Conservation (phyloP, 1,140 invertebrate genomes). For the Dreissena polymorpha region DNA sequence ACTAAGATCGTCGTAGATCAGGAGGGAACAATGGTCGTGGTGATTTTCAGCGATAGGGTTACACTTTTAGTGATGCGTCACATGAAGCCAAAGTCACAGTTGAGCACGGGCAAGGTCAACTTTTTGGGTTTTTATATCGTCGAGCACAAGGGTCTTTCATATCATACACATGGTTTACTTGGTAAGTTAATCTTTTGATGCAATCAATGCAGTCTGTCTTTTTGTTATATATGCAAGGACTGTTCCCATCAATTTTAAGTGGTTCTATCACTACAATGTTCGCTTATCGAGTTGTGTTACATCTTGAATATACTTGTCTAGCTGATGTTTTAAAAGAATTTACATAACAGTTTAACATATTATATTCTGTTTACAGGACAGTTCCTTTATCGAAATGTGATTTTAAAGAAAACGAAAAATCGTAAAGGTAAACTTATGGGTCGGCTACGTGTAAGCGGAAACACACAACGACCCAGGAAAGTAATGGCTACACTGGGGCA, state of each 20-base stretch:
- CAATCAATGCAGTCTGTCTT: neutral
- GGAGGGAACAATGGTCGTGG: conserved; percentile 38
- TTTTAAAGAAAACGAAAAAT: conserved; percentile 53
- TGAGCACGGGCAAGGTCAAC: conserved; percentile 47
- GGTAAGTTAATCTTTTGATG: conserved; percentile 17
- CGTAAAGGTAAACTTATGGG: conserved; percentile 52
- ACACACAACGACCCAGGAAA: conserved; percentile 40
- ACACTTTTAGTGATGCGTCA: conserved; percentile 49
- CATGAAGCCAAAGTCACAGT: conserved; percentile 7
- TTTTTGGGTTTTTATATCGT: conserved; percentile 54
- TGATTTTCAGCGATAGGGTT: conserved; percentile 51
- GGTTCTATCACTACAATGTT: neutral
- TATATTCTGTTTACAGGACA: conserved; percentile 29
- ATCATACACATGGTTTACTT: conserved; percentile 52
- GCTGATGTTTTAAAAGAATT: no score
- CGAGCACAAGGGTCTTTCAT: conserved; percentile 45
- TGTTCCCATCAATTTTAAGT: neutral
- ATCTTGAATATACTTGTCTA: no score
- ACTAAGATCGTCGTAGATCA: conserved; percentile 50
- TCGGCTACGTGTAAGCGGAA: conserved; percentile 40
- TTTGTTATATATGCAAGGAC: neutral
- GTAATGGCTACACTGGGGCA: conserved; percentile 53
- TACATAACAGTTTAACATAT: no score
- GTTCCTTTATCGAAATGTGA: conserved; percentile 44
- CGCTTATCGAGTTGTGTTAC: neutral